Evolutionary conservation across 1,140 invertebrate species (phyloP).

Genomic region (Camponotus floridanus): DNA sequence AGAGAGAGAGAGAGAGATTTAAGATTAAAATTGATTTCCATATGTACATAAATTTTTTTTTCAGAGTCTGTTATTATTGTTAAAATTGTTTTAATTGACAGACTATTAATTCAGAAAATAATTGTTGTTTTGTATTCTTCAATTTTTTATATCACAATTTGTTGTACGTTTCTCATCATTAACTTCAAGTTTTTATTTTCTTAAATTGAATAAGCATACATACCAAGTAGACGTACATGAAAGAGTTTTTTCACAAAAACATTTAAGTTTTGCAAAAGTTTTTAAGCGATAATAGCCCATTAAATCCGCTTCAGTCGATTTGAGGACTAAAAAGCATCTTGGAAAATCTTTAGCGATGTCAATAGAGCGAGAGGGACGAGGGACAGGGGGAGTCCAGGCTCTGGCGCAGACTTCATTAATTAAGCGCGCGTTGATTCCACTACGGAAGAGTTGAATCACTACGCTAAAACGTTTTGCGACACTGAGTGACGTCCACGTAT

Average conservation of each 20-base stretch:
- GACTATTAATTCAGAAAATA: constrained; percentile 23
- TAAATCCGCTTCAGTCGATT: constrained; percentile 34
- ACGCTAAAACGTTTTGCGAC: constrained; percentile 72
- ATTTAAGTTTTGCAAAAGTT: constrained; percentile 15
- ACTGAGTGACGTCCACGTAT: constrained; percentile 47
- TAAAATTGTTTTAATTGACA: not conserved
- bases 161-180: not conserved
- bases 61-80: not conserved
- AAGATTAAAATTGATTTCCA: not conserved
- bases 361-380: constrained; percentile 34
- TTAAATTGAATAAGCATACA: not conserved
- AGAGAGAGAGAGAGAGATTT: too few species aligned
- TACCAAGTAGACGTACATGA: too few species aligned
- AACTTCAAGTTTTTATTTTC: not conserved
- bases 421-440: constrained; percentile 79
- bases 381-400: constrained; percentile 49
- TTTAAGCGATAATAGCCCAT: not conserved
- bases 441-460: constrained; percentile 79
- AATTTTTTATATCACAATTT: not conserved
- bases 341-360: constrained; percentile 58
- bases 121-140: not conserved
- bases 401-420: constrained; percentile 82
- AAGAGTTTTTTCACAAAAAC: not conserved
- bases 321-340: constrained; percentile 52
- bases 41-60: not conserved